These are phyloP conservation scores for Cricetomys ansorgei DNA, from an alignment of 2,113 vertebrate genomes.

Conservation along the genomic window DNA sequence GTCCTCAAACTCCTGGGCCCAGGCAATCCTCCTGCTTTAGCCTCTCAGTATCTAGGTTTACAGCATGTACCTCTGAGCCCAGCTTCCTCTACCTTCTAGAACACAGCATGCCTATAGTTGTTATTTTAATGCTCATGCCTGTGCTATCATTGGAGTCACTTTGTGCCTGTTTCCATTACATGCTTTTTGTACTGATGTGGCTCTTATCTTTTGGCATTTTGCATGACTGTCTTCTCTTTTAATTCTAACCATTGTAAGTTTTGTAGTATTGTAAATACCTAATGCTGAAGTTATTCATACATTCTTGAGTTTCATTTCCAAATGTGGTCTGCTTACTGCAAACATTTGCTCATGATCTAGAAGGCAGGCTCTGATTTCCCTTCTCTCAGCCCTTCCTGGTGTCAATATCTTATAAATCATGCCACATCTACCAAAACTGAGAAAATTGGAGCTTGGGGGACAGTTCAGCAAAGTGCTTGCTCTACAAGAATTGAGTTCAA, in stretches of 20 bases:
- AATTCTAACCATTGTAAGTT: neutral
- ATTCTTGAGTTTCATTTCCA: constrained; percentile 7
- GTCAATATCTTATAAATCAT: neutral
- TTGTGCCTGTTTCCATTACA: neutral
- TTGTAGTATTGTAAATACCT: neutral
- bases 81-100: neutral
- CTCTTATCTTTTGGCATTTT: neutral
- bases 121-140: neutral
- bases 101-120: neutral
- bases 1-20: neutral
- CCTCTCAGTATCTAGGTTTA: neutral
- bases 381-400: neutral
- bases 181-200: neutral
- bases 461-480: neutral
- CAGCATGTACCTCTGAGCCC: neutral
- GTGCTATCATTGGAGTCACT: neutral
- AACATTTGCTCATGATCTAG: neutral
- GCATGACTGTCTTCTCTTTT: neutral
- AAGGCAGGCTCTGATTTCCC: neutral
- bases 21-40: neutral
- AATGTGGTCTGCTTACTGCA: neutral
- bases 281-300: neutral
- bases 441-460: neutral
- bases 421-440: neutral
- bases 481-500: neutral